Evolutionary conservation across 1,140 invertebrate species (phyloP).

Genomic region (Pachypeltis micranthus): DNA sequence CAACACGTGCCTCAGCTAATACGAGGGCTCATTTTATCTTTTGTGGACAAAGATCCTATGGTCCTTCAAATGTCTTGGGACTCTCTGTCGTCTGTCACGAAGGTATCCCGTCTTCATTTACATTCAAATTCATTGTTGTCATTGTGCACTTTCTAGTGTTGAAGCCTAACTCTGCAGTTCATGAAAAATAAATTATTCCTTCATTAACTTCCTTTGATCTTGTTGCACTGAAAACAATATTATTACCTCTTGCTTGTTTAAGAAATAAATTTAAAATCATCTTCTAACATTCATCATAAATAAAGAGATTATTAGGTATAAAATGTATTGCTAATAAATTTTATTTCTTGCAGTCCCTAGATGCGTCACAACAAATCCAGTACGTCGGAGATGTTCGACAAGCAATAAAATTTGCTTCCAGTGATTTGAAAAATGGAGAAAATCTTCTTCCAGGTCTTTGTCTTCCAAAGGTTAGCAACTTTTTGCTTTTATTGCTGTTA

Average conservation of each 20-base stretch:
- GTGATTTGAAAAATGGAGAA: slow-evolving; percentile 68
- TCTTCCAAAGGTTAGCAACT: slow-evolving; percentile 55
- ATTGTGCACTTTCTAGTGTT: too few relatives aligned
- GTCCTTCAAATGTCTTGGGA: slow-evolving; percentile 80
- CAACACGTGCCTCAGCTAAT: slow-evolving; percentile 79
- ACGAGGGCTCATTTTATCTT: slow-evolving; percentile 72
- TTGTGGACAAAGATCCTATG: slow-evolving; percentile 59
- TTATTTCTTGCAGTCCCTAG: slow-evolving; percentile 48
- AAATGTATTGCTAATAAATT: too few relatives aligned
- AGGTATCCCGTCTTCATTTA: slow-evolving; percentile 38
- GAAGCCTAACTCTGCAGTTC: slow-evolving; percentile 13
- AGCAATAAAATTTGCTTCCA: slow-evolving; percentile 77
- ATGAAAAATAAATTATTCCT: too few relatives aligned
- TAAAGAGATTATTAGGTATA: too few relatives aligned
- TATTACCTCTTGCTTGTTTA: neutral
- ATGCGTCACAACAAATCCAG: slow-evolving; percentile 63
- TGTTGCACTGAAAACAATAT: too few relatives aligned
- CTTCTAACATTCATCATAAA: neutral
- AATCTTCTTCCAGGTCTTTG: slow-evolving; percentile 81
- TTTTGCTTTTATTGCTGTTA: too few relatives aligned
- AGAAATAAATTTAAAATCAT: neutral
- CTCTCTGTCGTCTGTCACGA: slow-evolving; percentile 78
- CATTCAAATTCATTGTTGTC: neutral
- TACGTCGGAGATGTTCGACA: slow-evolving; percentile 82
- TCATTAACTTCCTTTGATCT: too few relatives aligned